These are phyloP conservation scores for Aphidius ervi DNA, from an alignment of 1,140 invertebrate genomes.

Conservation along the genomic window DNA sequence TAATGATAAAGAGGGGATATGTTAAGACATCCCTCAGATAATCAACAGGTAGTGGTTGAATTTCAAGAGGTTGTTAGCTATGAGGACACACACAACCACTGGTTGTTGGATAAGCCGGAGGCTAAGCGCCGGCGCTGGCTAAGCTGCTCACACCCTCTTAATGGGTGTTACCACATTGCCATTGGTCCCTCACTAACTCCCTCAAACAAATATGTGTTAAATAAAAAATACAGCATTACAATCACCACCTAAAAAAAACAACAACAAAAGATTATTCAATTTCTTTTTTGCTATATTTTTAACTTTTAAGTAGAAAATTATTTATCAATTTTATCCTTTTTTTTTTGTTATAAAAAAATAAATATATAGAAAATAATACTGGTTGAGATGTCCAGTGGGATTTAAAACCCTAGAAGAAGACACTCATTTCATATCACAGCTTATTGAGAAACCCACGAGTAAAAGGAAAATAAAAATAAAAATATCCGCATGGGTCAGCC, in stretches of 20 bases:
- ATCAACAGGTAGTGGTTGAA: conserved; percentile 46
- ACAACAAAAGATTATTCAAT: too few relatives aligned
- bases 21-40: background rate
- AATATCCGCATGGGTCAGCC: conserved; percentile 55
- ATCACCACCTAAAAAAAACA: too few relatives aligned
- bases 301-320: too few relatives aligned
- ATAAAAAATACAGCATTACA: too few relatives aligned
- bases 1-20: too few relatives aligned
- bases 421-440: conserved; percentile 3
- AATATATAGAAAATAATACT: conserved; percentile 1
- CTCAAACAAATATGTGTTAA: conserved; percentile 25
- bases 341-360: conserved; percentile 38
- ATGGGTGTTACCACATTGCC: conserved; percentile 46
- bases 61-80: conserved; percentile 13
- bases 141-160: conserved; percentile 47
- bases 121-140: conserved; percentile 53
- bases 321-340: too few relatives aligned
- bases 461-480: conserved; percentile 31
- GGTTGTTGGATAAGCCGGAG: conserved; percentile 43
- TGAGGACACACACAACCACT: conserved; percentile 29
- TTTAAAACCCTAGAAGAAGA: conserved; percentile 10
- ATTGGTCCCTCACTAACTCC: conserved; percentile 38
- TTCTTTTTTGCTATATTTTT: too few relatives aligned
- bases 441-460: conserved; percentile 14
- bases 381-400: conserved; percentile 11